Evolutionary conservation across 2,888 invertebrate genomes (phyloP), one percentile per base, ranked within the genome.

Genomic region (Sialis fuliginosa): DNA sequence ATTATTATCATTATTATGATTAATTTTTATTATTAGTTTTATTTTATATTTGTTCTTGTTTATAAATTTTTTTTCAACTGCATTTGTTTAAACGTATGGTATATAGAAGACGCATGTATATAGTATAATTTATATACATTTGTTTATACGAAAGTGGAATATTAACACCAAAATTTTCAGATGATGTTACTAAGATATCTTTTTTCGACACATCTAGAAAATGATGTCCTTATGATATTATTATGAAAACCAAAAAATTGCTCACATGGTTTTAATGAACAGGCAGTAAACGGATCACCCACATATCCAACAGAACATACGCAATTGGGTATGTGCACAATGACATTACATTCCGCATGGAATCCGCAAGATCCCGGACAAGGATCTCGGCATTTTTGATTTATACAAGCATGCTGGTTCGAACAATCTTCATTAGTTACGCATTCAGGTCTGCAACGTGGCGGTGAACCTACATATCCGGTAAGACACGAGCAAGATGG

Each of bases 331-430:
- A 81, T 75, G 55, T 85, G 84, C 54, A 80, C 78, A 48, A 79
- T 73, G 42, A 84, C 82, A 60, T 78, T 74, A 59, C 84, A 85
- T 53, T 72, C 67, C 31, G 84, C 80, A 51, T 78, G 77, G 13
- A 74, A 67, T 5, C 83, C 84, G 58, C 84, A 85, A 8, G 80
- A 79, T 49, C 81, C 82, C 41, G 77, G 75, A 54, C 84, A 85
- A 33, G 83, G 83, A 60, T 85, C 79, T 37, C 73, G 70, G 56
- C 84, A 85, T 57, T 75, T 75, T 49, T 77, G 75, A 55, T 80
- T 79, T 51, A 80, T 72, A 54, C 84, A 85, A 10, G 81, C 77
- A 55, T 76, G 67, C 54, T 74, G 71, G 40, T 78, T 69, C 48
- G 75, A 64, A 60, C 84, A 85, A 55, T 85, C 84, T 8, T 78